phyloP scores from a whole-genome alignment of 1,140 invertebrate species.

The Octopus sinensis region DNA sequence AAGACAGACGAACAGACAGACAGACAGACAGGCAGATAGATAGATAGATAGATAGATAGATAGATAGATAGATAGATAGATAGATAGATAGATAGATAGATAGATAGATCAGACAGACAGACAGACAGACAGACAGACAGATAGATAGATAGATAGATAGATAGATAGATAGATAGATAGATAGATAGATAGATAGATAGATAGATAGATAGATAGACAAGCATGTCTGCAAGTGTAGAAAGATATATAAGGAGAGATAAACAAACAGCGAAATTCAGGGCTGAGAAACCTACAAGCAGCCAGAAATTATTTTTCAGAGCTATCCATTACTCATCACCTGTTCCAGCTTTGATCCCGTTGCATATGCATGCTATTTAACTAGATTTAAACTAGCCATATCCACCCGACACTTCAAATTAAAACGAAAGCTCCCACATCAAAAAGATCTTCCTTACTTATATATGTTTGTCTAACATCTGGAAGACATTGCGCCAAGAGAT shows the following conservation, averaged over 20 bases:
- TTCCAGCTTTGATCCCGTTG: no score
- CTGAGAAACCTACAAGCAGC: not conserved
- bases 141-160: not conserved
- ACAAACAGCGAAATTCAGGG: not conserved
- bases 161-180: not conserved
- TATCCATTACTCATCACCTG: no score
- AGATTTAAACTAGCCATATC: no score
- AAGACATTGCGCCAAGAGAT: no score
- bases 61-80: conserved; percentile 16
- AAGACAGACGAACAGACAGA: not conserved
- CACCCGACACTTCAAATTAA: no score
- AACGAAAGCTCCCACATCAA: no score
- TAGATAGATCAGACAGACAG: not conserved
- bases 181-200: not conserved
- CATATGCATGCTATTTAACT: no score
- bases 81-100: not conserved
- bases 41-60: not conserved
- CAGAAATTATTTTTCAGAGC: no score
- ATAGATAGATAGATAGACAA: not conserved
- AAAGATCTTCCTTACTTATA: no score
- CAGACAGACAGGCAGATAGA: not conserved
- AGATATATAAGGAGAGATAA: not conserved
- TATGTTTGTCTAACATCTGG: no score
- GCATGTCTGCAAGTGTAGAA: not conserved
- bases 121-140: not conserved